These are phyloP conservation scores for Neolamprologus fasciatus DNA, from an alignment of 2,113 vertebrate species.

Conservation along the genomic window DNA sequence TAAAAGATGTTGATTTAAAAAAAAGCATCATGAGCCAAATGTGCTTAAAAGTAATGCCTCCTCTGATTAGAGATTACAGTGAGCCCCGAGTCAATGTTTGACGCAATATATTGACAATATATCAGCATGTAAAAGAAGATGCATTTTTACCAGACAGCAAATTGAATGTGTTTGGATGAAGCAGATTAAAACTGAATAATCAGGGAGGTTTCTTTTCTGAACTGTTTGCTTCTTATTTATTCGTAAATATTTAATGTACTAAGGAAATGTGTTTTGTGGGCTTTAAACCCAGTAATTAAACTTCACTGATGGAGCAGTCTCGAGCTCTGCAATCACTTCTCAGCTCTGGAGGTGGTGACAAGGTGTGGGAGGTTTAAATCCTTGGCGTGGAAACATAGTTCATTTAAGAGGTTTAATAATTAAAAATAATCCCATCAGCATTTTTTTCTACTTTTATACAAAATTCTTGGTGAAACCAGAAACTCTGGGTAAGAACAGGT, in stretches of 20 bases:
- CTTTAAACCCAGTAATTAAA: neutral
- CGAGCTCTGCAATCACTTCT: neutral
- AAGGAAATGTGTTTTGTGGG: neutral
- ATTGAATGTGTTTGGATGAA: neutral
- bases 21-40: neutral
- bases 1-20: neutral
- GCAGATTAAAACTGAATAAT: neutral
- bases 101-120: neutral
- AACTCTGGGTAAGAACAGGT: constrained; percentile 7
- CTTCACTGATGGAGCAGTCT: neutral
- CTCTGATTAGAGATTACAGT: neutral
- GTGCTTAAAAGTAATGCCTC: neutral
- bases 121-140: neutral
- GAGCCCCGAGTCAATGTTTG: neutral
- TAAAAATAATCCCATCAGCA: neutral
- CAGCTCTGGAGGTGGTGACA: neutral
- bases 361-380: neutral
- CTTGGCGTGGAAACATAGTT: neutral
- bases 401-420: neutral
- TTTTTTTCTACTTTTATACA: neutral
- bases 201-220: neutral
- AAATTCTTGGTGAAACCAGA: neutral
- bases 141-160: neutral
- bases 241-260: neutral
- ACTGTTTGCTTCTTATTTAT: neutral